Evolutionary conservation across 2,888 invertebrate genomes (phyloP), one percentile per base, ranked within the genome.

Genomic region (Hyposoter dolosus): DNA sequence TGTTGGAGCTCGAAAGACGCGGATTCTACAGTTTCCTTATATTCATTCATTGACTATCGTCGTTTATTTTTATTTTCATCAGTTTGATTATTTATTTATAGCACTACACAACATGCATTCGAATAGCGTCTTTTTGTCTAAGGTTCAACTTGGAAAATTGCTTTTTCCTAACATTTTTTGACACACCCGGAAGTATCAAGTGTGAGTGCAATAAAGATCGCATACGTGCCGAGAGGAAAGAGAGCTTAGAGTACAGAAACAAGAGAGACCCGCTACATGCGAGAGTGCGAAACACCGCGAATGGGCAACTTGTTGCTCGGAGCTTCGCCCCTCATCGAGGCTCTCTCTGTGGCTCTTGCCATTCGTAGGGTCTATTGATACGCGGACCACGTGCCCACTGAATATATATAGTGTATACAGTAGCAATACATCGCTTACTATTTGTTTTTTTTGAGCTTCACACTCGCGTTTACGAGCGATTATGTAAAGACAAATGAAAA

Each of bases 301-400:
- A 93, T 92, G 92, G 92, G 93, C 93, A 92, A 93, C 93, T 93
- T 93, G 93, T 93, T 93, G 93, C 92, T 86, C 92, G 89, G 89
- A 87, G 87, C 88, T 77, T 83, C 40, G 60, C 77, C 86, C 74
- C 74, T 74, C 40, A 40, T 40, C 81, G 77, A 71, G 60, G 60
- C 80, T 76, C 19, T 56, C 15, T 56, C 19, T 3, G 47, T 53
- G n/a, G n/a, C 28, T 43, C 3, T 19, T n/a, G 19, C 10, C 68
- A 10, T 19, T 12, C 35, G 12, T 68, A 69, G 12, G 10, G 23
- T 43, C 15, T 68, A 60, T 60, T 28, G 60, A 60, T 60, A 68
- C 19, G 43, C 68, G 10, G 32, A 23, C 23, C 68, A 68, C 68
- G 68, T 68, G 68, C 68, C 43, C 43, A 19, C 15, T 23, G 68